Conservation (phyloP, 2,797 vertebrate genomes). For the Spinibarbus caldwelli region DNA sequence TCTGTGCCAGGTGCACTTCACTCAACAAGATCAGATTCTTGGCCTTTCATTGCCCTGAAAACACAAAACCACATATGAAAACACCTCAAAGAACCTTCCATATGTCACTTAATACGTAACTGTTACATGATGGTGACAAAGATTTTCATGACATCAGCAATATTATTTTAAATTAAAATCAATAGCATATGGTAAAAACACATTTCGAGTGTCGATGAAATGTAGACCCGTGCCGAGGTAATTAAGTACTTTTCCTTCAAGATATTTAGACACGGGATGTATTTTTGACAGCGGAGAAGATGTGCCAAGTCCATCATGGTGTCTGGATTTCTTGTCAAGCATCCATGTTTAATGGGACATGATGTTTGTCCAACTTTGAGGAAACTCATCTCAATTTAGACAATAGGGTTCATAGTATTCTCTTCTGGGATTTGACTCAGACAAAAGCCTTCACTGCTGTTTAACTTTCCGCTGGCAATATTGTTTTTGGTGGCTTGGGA, state of each 20-base stretch:
- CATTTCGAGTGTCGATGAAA: background rate
- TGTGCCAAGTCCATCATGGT: background rate
- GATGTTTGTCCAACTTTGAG: slow-evolving; percentile 14
- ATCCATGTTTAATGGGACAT: slow-evolving; percentile 1
- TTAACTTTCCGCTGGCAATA: slow-evolving; percentile 7
- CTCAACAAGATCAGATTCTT: slow-evolving; percentile 21
- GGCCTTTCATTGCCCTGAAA: slow-evolving; percentile 34
- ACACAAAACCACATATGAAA: slow-evolving; percentile 27
- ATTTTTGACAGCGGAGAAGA: background rate
- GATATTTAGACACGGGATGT: slow-evolving; percentile 11
- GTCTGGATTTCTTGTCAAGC: background rate
- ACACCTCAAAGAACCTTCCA: slow-evolving; percentile 32
- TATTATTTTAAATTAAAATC: slow-evolving; percentile 44
- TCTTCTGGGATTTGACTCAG: slow-evolving; percentile 2
- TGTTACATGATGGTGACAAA: background rate
- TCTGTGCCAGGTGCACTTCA: slow-evolving; percentile 29
- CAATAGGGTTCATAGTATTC: slow-evolving; percentile 30
- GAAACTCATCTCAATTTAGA: slow-evolving; percentile 28
- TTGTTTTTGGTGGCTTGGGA: slow-evolving; percentile 37
- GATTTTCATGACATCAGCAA: slow-evolving; percentile 16
- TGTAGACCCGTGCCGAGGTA: background rate
- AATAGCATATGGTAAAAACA: slow-evolving; percentile 27
- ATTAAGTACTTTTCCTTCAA: slow-evolving; percentile 12
- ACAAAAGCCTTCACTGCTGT: background rate
- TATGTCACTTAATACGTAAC: slow-evolving; percentile 21